Evolutionary conservation across 30 jellyfish, hydroid and myxozoan species (phyloP), one percentile per base, ranked within the genome.

Genomic region (Catostylus mosaicus): DNA sequence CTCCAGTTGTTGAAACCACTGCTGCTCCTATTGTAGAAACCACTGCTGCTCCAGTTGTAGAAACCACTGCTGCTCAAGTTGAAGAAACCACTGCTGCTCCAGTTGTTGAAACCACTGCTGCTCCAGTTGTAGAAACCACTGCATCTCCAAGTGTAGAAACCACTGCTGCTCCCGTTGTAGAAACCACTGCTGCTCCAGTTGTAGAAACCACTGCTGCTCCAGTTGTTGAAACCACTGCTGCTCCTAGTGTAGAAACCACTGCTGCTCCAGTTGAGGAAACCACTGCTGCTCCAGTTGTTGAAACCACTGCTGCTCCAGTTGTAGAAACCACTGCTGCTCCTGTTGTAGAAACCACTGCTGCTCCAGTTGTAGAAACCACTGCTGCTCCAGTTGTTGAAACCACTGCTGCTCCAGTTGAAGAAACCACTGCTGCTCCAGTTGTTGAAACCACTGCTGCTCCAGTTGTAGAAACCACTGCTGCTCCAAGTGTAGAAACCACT

Each of bases 391-490:
- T 66, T 31, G 45, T 46, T 20, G 51, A 30, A 0, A 57, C 82
- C 0, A 77, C 67, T 0, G 67, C 83, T 32, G 89, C 63, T n/a
- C 75, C 61, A 38, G 57, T 59, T 20, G 80, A 12, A 0, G 50
- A 74, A 59, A n/a, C 86, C 1, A 51, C 75, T 6, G 74, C 86
- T 38, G 86, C 73, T 74, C 70, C 86, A 51, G 26, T 35, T 30
- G 61, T 27, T n/a, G 75, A 74, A 59, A 74, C 86, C 0, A 74
- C 86, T 0, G 86, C 86, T 11, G 86, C 86, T 43, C 52, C 86
- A 74, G 74, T 59, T 52, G 32, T 46, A 8, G 86, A 74, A 48
- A 74, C 86, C 9, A 74, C 86, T 14, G 86, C 77, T 38, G 86
- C 86, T n/a, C 86, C 88, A 52, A 47, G 20, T 22, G 79, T 6